Evolutionary conservation across 1,140 invertebrate species (phyloP).

Genomic region (Tribolium castaneum): DNA sequence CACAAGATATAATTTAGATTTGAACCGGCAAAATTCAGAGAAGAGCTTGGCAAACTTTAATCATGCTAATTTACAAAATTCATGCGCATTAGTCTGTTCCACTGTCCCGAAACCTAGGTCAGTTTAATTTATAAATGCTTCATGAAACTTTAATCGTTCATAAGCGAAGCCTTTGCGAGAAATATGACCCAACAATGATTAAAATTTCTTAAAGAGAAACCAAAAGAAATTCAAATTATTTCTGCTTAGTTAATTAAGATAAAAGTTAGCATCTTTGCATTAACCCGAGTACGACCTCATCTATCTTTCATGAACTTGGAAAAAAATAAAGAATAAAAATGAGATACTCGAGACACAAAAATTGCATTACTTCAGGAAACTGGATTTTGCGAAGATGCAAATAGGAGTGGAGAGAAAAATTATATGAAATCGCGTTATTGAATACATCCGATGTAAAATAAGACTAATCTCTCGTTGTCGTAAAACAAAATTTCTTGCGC

Average conservation of each 20-base stretch:
- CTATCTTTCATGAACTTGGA: background rate
- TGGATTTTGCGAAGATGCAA: background rate
- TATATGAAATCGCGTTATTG: background rate
- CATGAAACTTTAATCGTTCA: conserved; percentile 19
- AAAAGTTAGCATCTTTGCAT: background rate
- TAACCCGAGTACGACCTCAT: background rate
- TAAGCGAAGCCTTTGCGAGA: background rate
- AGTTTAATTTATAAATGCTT: conserved; percentile 5
- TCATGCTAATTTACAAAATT: conserved; percentile 9
- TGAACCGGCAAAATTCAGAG: background rate
- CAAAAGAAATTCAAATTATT: background rate
- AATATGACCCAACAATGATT: background rate
- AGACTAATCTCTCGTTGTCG: background rate
- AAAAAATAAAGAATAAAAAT: background rate
- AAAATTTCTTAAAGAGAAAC: background rate
- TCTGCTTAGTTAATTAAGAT: background rate
- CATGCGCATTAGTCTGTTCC: background rate
- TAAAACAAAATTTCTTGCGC: background rate
- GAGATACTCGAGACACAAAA: background rate
- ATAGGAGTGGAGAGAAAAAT: background rate
- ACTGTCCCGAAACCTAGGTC: background rate
- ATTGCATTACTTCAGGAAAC: background rate
- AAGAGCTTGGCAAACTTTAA: conserved; percentile 6
- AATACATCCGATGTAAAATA: background rate
- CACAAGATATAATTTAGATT: conserved; percentile 2